phyloP scores from a whole-genome alignment of 1,140 invertebrate genomes.

The Nixonia krombeini region DNA sequence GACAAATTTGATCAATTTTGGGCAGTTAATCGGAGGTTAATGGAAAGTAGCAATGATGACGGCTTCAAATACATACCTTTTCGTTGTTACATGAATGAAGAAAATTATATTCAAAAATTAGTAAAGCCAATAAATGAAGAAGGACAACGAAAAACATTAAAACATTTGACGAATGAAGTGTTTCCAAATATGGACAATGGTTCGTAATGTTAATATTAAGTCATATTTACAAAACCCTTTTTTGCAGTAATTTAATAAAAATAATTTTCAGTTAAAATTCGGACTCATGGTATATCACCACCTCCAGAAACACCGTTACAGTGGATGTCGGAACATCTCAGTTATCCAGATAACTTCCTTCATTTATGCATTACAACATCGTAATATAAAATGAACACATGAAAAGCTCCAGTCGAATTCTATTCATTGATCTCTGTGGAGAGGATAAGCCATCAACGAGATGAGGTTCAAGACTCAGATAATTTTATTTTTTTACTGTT shows the following conservation, averaged over 20 bases:
- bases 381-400: conserved; percentile 50
- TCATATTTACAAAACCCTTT: no score
- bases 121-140: conserved; percentile 82
- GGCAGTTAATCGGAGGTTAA: conserved; percentile 94
- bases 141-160: conserved; percentile 81
- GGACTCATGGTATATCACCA: conserved; percentile 92
- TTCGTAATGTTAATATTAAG: no score
- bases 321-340: conserved; percentile 98
- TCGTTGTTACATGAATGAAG: conserved; percentile 87
- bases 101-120: conserved; percentile 81
- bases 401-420: conserved; percentile 11
- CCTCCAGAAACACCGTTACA: conserved; percentile 93
- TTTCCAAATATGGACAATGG: conserved; percentile 75
- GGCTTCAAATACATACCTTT: conserved; percentile 94
- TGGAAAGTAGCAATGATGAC: conserved; percentile 86
- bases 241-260: no score
- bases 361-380: conserved; percentile 79
- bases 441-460: neutral
- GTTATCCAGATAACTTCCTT: conserved; percentile 98
- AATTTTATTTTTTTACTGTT: conserved; percentile 28
- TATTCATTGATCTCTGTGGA: conserved; percentile 21
- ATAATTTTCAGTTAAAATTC: conserved; percentile 79
- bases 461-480: conserved; percentile 3
- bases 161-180: conserved; percentile 80
- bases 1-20: conserved; percentile 99